Conservation (phyloP, 2,888 invertebrate genomes). For the Sclerodermus sp. region DNA sequence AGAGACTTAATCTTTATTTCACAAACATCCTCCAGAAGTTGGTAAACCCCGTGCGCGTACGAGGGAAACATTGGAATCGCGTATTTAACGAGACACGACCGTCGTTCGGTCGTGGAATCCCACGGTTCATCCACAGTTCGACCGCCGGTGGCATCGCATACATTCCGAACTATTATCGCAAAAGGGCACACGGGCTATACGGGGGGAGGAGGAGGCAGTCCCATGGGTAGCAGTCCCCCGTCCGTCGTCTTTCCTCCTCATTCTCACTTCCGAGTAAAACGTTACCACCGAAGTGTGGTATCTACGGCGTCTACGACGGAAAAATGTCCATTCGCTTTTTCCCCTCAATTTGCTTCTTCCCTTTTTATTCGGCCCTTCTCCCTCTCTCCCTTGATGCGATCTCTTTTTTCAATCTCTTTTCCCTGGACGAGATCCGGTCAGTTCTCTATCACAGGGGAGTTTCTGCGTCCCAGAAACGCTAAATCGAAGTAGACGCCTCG, state of each 20-base stretch:
- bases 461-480: background rate
- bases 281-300: conserved; percentile 9
- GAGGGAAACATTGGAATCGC: no score
- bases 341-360: conserved; percentile 2
- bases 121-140: conserved; percentile 16
- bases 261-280: conserved; percentile 30
- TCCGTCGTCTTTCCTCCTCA: conserved; percentile 24
- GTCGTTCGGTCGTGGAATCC: conserved; percentile 4
- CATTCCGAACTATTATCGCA: conserved; percentile 26
- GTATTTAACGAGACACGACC: no score
- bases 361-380: background rate
- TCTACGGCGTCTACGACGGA: conserved; percentile 9
- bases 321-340: conserved; percentile 12
- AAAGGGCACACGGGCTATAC: conserved; percentile 20
- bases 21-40: no score
- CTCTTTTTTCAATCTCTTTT: background rate
- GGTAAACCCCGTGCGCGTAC: no score
- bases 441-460: background rate
- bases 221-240: no score
- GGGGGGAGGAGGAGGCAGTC: no score
- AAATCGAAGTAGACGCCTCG: background rate
- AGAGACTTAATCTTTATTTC: no score
- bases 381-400: background rate
- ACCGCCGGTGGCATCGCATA: conserved; percentile 8
- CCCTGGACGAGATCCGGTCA: background rate